These are phyloP conservation scores for Gambusia holbrooki DNA, from an alignment of 2,113 vertebrate genomes.

Conservation along the genomic window DNA sequence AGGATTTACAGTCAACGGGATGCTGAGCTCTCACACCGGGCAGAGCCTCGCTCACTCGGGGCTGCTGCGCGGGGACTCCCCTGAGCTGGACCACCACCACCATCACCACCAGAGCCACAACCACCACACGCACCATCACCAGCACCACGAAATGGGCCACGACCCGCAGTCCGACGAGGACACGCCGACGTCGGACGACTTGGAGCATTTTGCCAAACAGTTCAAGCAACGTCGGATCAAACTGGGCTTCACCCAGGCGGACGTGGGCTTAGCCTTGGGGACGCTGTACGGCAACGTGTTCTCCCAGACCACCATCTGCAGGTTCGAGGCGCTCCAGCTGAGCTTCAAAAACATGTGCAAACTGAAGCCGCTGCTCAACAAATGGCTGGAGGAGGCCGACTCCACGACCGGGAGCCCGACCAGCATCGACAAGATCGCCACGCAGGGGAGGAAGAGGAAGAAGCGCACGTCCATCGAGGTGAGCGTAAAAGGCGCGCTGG, in stretches of 20 bases:
- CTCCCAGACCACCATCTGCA: slow-evolving; percentile 89
- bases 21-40: slow-evolving; percentile 89
- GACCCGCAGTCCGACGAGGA: slow-evolving; percentile 94
- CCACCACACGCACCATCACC: slow-evolving; percentile 82
- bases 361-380: slow-evolving; percentile 88
- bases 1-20: slow-evolving; percentile 95
- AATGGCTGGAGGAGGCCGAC: slow-evolving; percentile 94
- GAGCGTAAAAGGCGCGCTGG: slow-evolving; percentile 92
- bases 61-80: slow-evolving; percentile 90
- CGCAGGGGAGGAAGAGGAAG: slow-evolving; percentile 92
- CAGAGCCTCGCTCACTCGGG: slow-evolving; percentile 91
- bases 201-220: slow-evolving; percentile 90
- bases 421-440: slow-evolving; percentile 93
- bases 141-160: slow-evolving; percentile 84
- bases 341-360: slow-evolving; percentile 93
- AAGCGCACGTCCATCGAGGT: slow-evolving; percentile 96
- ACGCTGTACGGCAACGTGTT: slow-evolving; percentile 90
- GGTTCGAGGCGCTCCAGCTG: slow-evolving; percentile 89
- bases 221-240: slow-evolving; percentile 92
- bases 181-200: slow-evolving; percentile 90
- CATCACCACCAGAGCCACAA: slow-evolving; percentile 77
- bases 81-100: slow-evolving; percentile 89
- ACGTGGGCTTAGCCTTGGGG: slow-evolving; percentile 86
- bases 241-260: slow-evolving; percentile 90
- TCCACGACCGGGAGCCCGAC: slow-evolving; percentile 91